Evolutionary conservation across 2,797 vertebrate species (phyloP).

Genomic region (Anabas testudineus): DNA sequence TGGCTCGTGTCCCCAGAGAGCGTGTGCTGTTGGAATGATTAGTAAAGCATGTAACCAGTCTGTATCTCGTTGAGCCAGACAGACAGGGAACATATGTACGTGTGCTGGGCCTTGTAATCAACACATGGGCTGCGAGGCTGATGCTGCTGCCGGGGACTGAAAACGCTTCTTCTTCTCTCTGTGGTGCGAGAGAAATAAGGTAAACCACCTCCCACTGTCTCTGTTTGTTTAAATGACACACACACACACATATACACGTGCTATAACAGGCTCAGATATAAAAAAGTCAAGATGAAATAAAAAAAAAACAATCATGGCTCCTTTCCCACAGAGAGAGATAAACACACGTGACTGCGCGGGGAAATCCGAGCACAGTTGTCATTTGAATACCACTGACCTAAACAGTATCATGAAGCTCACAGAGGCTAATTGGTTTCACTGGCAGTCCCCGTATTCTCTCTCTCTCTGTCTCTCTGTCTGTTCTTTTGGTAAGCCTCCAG

Average conservation of each 20-base stretch:
- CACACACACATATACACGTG: conserved; percentile 4
- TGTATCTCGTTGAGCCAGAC: conserved; percentile 63
- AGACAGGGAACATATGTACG: conserved; percentile 77
- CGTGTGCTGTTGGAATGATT: conserved; percentile 70
- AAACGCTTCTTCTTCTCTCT: conserved; percentile 10
- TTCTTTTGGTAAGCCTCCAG: conserved; percentile 27
- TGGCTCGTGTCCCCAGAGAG: conserved; percentile 65
- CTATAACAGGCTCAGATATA: conserved; percentile 4
- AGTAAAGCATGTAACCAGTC: conserved; percentile 66
- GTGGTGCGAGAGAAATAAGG: conserved; percentile 23
- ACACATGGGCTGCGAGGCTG: conserved; percentile 63
- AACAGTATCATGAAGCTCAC: conserved; percentile 41
- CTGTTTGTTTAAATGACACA: conserved; percentile 33
- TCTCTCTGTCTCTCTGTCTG: neutral
- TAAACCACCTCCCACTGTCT: conserved; percentile 16
- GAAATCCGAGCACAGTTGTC: conserved; percentile 27
- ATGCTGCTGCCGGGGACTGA: conserved; percentile 41
- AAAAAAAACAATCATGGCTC: conserved; percentile 27
- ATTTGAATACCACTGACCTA: conserved; percentile 41
- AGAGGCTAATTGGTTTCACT: conserved; percentile 60
- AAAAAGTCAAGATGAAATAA: conserved; percentile 36
- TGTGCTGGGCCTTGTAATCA: conserved; percentile 69
- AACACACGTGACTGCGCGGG: conserved; percentile 9
- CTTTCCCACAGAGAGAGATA: conserved; percentile 19
- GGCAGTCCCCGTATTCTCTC: conserved; percentile 21